Base-by-base conservation (phyloP, 2,113 vertebrate genomes). In the Bothrops jararaca region DNA sequence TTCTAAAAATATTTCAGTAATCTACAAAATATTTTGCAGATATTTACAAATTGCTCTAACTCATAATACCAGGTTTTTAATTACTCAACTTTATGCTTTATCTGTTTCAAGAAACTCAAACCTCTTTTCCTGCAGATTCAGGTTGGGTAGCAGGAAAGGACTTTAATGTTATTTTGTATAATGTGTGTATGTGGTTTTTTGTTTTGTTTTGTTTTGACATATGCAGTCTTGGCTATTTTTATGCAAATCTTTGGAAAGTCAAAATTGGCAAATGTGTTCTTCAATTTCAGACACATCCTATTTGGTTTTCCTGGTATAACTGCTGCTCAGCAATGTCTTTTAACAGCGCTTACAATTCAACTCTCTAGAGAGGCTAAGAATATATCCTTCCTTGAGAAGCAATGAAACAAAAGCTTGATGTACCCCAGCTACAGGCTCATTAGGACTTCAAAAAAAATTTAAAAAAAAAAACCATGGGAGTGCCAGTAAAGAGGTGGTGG, bases 61-160 rank as follows among this genome's bases (percentile, higher is more conserved):
- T 92, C 0, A 0, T 86, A 88, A 93, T 92, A 15, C 88, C 85
- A 94, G 88, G 52, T 92, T 96, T 50, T 95, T 90, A 95, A 96
- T 95, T 96, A 96, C 96, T 96, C 92, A 96, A 92, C 92, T 93
- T 88, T 34, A 6, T 0, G 39, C 87, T 87, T 93, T 92, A 93
- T 95, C 92, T 96, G 95, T 95, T 92, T 95, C 0, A 0, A 93
- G 95, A 97, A 94, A 95, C 89, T 58, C 69, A 93, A 93, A 94
- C 86, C 52, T 24, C 93, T 93, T 94, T 50, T 94, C 88, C 85
- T 42, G 69, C 7, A 23, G 90, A 23, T 90, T 92, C 93, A 93
- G 91, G 45, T 0, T 0, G 11, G 53, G 22, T 91, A 42, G 89
- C 91, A 88, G 87, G 34, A 86, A 93, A 64, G 50, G 58, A 92